Evolutionary conservation across 2,797 vertebrate species (phyloP), one percentile per base, ranked within the genome.

Genomic region (Gallirallus australis): DNA sequence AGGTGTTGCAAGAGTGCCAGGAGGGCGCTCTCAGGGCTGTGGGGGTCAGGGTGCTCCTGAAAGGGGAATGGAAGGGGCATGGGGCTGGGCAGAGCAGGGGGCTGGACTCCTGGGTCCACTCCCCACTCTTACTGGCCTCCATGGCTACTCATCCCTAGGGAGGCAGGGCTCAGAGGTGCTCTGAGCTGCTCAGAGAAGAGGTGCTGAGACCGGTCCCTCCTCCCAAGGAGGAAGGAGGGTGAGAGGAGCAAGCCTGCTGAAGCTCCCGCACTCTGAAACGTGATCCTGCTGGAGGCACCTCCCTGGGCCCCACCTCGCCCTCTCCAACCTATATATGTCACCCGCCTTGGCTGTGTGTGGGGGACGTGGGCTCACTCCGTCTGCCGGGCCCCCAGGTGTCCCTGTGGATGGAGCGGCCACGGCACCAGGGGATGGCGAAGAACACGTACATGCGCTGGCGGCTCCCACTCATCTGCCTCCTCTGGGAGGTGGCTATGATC

Each of bases 401-500:
- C 14, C 60, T 57, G 80, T 0, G 6, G n/a, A 63, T 35, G 88
- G 72, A 95, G 42, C n/a, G 47, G 30, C 61, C 31, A 1, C 89
- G 71, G 65, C 86, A 53, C 61, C 94, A 77, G 39, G 82, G 79
- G 56, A 98, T 98, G 98, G 69, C 90, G 0, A 98, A 98, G 96
- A 99, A 99, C 98, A 99, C 99, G 1, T 89, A 97, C 52, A 85
- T 99, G 33, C 98, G 99, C 50, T 85, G 99, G 93, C 99, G 98
- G 61, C 98, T 99, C 75, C 99, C 99, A 0, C 94, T 96, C 0
- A 85, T 98, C 19, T 99, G 99, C 97, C 98, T 99, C 4, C 78
- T 99, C 57, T 99, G 99, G 98, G 98, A 99, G 96, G 95, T 97
- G 57, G 98, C 97, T 19, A 98, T 99, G 99, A 97, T 99, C 17